These are phyloP conservation scores for Pseudomyrmex flavicornis DNA, from an alignment of 1,140 invertebrate genomes.

Conservation along the genomic window DNA sequence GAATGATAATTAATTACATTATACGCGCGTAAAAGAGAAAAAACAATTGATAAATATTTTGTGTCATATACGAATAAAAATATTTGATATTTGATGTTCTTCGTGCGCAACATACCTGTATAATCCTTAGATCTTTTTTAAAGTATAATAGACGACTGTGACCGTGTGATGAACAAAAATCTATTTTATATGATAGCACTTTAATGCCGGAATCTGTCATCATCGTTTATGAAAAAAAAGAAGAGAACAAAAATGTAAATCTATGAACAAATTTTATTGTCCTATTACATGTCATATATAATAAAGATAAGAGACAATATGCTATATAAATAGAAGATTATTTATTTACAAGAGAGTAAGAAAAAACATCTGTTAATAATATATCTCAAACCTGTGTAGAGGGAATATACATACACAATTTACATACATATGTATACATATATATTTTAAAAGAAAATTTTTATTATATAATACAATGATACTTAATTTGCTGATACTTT, in stretches of 20 bases:
- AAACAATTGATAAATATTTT: constrained; percentile 65
- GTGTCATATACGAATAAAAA: constrained; percentile 62
- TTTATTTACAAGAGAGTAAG: constrained; percentile 45
- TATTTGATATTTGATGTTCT: constrained; percentile 50
- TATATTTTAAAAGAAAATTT: constrained; percentile 20
- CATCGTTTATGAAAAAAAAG: constrained; percentile 29
- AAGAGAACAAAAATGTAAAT: constrained; percentile 12
- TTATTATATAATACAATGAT: constrained; percentile 31
- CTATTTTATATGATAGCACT: constrained; percentile 53
- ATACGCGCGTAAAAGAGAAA: constrained; percentile 24
- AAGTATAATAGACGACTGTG: constrained; percentile 23
- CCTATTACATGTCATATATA: constrained; percentile 47
- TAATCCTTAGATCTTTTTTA: constrained; percentile 58
- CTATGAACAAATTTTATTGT: constrained; percentile 51
- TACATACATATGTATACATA: constrained; percentile 38
- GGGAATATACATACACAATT: constrained; percentile 50
- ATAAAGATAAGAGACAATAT: constrained; percentile 39
- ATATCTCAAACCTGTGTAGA: constrained; percentile 31
- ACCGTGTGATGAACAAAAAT: constrained; percentile 7
- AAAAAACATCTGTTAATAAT: constrained; percentile 47
- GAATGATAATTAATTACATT: not conserved
- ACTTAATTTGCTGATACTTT: constrained; percentile 34
- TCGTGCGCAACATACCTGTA: constrained; percentile 39
- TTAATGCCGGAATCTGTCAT: constrained; percentile 19
- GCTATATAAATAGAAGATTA: constrained; percentile 49